phyloP scores from a whole-genome alignment of 1,140 invertebrate genomes.

The Bactericera cockerelli region DNA sequence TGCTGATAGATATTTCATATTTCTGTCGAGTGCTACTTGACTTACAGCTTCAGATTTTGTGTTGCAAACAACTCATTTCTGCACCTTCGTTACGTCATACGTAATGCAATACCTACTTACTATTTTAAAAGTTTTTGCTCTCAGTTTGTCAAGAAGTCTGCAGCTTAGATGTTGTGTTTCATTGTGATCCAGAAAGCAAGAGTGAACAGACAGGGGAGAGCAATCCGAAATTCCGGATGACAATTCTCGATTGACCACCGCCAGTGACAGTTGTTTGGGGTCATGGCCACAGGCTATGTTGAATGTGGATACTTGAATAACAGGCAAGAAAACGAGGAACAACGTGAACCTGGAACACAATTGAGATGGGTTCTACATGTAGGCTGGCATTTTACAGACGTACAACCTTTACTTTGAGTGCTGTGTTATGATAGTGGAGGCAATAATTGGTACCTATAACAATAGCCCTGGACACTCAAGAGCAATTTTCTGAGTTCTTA shows the following conservation, averaged over 20 bases:
- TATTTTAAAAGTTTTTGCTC: constrained; percentile 10
- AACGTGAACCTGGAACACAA: constrained; percentile 12
- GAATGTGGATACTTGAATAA: constrained; percentile 18
- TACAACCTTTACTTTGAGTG: too few species aligned
- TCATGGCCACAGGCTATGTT: constrained; percentile 18
- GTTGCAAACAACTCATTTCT: too few species aligned
- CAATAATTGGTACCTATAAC: too few species aligned
- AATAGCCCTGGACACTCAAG: too few species aligned
- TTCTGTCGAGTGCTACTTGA: too few species aligned
- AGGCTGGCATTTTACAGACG: background rate
- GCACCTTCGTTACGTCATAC: too few species aligned
- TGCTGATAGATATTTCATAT: too few species aligned
- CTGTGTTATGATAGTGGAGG: too few species aligned
- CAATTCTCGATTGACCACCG: constrained; percentile 16
- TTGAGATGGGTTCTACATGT: background rate
- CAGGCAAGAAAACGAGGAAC: constrained; percentile 17
- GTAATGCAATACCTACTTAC: constrained; percentile 1
- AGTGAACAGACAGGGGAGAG: background rate
- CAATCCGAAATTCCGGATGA: constrained; percentile 6
- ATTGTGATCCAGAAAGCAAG: constrained; percentile 15
- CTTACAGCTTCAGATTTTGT: too few species aligned
- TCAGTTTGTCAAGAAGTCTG: constrained; percentile 16
- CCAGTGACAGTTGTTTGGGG: constrained; percentile 16
- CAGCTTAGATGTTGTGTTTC: constrained; percentile 17
- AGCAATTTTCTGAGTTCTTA: too few species aligned